Evolutionary conservation across 1,140 invertebrate genomes (phyloP).

Genomic region (Drosophila lacteicornis): DNA sequence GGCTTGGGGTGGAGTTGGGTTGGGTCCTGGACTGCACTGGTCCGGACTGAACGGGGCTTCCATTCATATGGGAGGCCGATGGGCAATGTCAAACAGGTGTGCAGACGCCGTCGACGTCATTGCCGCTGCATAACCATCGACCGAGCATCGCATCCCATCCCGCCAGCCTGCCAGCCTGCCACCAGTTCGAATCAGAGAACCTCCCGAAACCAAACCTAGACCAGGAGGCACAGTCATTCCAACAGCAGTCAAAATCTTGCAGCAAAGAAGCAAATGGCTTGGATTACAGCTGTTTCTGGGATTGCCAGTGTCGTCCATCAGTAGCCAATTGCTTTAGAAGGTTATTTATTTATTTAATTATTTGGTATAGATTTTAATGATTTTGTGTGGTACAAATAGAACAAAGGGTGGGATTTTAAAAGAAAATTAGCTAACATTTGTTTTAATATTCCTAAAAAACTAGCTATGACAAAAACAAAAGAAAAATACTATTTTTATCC

Average conservation of each 20-base stretch:
- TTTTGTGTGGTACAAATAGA: too few species aligned
- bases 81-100: constrained; percentile 60
- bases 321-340: not conserved
- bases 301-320: not conserved
- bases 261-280: too few species aligned
- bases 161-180: not conserved
- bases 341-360: too few species aligned
- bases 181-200: not conserved
- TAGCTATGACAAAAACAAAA: too few species aligned
- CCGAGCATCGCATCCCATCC: not conserved
- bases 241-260: not conserved
- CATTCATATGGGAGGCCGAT: constrained; percentile 28
- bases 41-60: not conserved
- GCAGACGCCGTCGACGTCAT: constrained; percentile 56
- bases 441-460: too few species aligned
- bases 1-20: constrained; percentile 1
- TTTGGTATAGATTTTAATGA: too few species aligned
- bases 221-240: not conserved
- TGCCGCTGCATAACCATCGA: constrained; percentile 42
- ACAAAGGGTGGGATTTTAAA: too few species aligned
- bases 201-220: not conserved
- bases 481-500: too few species aligned
- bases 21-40: not conserved
- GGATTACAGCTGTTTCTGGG: not conserved
- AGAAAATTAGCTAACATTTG: too few species aligned